Conservation (phyloP, 2,888 invertebrate genomes). For the Busseola fusca region DNA sequence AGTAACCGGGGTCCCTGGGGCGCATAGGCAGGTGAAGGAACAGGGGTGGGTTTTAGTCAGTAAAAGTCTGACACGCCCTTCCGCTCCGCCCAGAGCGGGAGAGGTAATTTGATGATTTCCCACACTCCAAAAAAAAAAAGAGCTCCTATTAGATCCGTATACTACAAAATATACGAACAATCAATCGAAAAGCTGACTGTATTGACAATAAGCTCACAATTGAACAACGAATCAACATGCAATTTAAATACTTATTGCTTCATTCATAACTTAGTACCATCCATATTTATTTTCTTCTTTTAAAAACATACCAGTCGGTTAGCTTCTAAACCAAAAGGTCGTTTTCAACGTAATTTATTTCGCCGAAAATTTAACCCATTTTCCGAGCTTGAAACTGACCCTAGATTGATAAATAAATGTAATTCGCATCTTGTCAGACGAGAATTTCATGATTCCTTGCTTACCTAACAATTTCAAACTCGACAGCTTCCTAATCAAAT, state of each 20-base stretch:
- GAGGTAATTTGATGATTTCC: too few species aligned
- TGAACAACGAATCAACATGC: slow-evolving; percentile 17
- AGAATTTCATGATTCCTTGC: slow-evolving; percentile 60
- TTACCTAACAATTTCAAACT: slow-evolving; percentile 65
- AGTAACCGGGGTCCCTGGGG: too few species aligned
- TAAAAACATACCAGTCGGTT: slow-evolving; percentile 18
- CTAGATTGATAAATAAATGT: slow-evolving; percentile 48
- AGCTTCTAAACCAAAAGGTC: slow-evolving; percentile 23
- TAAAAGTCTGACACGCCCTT: too few species aligned
- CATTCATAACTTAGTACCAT: slow-evolving; percentile 13
- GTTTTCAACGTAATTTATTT: slow-evolving; percentile 29
- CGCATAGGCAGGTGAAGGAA: too few species aligned
- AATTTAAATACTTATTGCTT: slow-evolving; percentile 1
- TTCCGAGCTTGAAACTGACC: slow-evolving; percentile 16
- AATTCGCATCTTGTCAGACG: slow-evolving; percentile 34
- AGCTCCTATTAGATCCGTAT: neutral
- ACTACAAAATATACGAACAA: neutral
- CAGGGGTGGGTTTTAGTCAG: too few species aligned
- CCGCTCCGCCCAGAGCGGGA: too few species aligned
- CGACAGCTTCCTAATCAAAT: slow-evolving; percentile 74
- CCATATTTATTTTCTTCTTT: slow-evolving; percentile 15
- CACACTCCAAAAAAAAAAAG: too few species aligned
- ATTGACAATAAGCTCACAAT: neutral
- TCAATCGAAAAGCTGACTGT: neutral
- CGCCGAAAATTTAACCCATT: slow-evolving; percentile 32